Conservation (phyloP, 2,888 invertebrate genomes). For the Abrostola triplasia region DNA sequence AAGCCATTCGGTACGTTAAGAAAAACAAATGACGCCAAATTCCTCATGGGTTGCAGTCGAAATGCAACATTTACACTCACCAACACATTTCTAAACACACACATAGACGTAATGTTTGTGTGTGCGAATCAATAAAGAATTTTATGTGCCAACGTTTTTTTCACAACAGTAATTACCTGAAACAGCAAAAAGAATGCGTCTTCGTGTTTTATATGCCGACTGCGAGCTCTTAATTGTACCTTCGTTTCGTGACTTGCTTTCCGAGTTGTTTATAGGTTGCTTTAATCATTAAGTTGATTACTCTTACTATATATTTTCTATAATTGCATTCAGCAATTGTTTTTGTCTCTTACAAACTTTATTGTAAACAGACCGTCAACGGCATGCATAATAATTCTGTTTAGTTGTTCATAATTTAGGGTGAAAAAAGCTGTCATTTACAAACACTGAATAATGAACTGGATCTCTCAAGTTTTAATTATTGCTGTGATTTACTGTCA, state of each 20-base stretch:
- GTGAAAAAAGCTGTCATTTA: slow-evolving; percentile 71
- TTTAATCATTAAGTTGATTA: slow-evolving; percentile 50
- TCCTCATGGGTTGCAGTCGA: slow-evolving; percentile 30
- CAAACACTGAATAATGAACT: slow-evolving; percentile 80
- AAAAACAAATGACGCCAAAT: slow-evolving; percentile 43
- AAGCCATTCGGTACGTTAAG: slow-evolving; percentile 37
- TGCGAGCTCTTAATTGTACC: slow-evolving; percentile 80
- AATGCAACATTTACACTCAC: slow-evolving; percentile 27
- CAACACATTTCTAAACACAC: slow-evolving; percentile 8
- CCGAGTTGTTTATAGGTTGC: slow-evolving; percentile 64
- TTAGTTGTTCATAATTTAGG: slow-evolving; percentile 29
- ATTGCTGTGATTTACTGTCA: slow-evolving; percentile 80
- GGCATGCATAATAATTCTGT: slow-evolving; percentile 13
- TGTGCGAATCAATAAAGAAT: slow-evolving; percentile 63
- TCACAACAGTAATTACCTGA: slow-evolving; percentile 66
- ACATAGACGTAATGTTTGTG: slow-evolving; percentile 27
- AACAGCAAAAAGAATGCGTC: slow-evolving; percentile 71
- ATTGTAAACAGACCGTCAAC: slow-evolving; percentile 5
- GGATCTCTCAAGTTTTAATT: slow-evolving; percentile 80
- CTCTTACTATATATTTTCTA: slow-evolving; percentile 17
- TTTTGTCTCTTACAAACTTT: slow-evolving; percentile 12
- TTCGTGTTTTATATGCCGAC: slow-evolving; percentile 79
- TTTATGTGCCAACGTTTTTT: slow-evolving; percentile 68
- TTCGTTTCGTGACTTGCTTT: slow-evolving; percentile 79
- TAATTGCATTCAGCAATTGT: slow-evolving; percentile 12